Evolutionary conservation across 1,140 invertebrate species (phyloP), one percentile per base, ranked within the genome.

Genomic region (Phymorhynchus buccinoides): DNA sequence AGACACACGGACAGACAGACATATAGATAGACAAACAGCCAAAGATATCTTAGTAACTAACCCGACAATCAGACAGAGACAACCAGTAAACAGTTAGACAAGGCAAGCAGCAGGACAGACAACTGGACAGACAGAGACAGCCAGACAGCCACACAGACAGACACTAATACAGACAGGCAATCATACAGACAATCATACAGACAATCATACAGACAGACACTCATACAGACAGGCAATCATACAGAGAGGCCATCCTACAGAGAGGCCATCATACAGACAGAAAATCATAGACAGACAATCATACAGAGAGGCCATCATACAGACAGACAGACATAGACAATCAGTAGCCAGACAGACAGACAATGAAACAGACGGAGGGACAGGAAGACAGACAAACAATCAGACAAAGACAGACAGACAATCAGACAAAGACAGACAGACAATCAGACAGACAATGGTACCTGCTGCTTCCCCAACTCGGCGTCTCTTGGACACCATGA

Each of bases 391-490:
- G 18, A 62, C 56, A 62, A 0, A 62, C 56, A 62, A 4, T 27
- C 56, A 62, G 14, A 62, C 56, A 62, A 22, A n/a, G 22, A 52
- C 7, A 52, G 22, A 52, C 7, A 52, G 22, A 12, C 48, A 52
- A 52, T 12, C 7, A 52, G 22, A 52, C 22, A 7, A 52, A 7
- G 48, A 22, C n/a, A n/a, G n/a, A n/a, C n/a, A n/a, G n/a, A n/a
- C n/a, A n/a, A n/a, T n/a, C n/a, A n/a, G n/a, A n/a, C 7, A 22
- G 22, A 22, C 9, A 52, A 12, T 80, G 82, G 78, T 86, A 92
- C 92, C 92, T 71, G 92, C 92, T 30, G 92, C 92, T 37, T 92
- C 91, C 78, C 92, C 92, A 35, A 92, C 89, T 22, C 92, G 83
- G 37, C 87, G 83, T 52, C 90, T 85, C 85, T 91, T 91, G 30